phyloP scores from a whole-genome alignment of 1,140 invertebrate genomes.

The Macrobrachium nipponense region DNA sequence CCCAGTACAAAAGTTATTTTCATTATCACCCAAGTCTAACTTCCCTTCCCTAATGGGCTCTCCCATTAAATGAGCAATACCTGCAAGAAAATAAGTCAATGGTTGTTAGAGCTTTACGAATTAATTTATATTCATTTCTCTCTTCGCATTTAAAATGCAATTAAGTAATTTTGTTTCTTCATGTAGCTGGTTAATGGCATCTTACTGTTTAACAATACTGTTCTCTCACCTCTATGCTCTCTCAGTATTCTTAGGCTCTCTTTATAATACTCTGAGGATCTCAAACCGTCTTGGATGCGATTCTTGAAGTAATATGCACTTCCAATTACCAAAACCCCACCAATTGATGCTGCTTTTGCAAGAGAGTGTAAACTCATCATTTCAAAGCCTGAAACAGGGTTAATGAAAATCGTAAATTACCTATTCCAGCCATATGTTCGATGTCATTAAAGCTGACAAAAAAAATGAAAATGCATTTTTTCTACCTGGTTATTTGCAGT shows the following conservation, averaged over 20 bases:
- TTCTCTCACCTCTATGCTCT: conserved; percentile 30
- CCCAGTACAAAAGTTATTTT: conserved; percentile 36
- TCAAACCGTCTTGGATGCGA: conserved; percentile 32
- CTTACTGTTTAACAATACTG: background rate
- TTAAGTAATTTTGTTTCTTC: background rate
- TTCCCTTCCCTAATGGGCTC: conserved; percentile 42
- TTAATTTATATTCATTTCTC: background rate
- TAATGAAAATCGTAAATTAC: too few species aligned
- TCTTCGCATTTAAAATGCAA: background rate
- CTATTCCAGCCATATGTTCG: too few species aligned
- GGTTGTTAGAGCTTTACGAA: background rate
- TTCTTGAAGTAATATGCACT: conserved; percentile 40
- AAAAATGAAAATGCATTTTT: too few species aligned
- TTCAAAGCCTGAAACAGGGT: too few species aligned
- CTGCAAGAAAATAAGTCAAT: background rate
- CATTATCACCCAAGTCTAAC: conserved; percentile 32
- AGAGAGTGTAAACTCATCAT: conserved; percentile 13
- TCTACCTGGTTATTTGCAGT: too few species aligned
- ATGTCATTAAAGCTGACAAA: too few species aligned
- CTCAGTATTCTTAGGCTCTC: conserved; percentile 30
- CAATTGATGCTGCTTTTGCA: conserved; percentile 33
- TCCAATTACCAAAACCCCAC: conserved; percentile 33
- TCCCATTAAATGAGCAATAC: conserved; percentile 44
- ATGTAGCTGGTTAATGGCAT: background rate
- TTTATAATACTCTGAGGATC: conserved; percentile 33